Percentiles rank a stretch among this genome's conserved stretches.
phyloP scores from a whole-genome alignment of 2,888 invertebrate genomes.

The Heliconius hortense region DNA sequence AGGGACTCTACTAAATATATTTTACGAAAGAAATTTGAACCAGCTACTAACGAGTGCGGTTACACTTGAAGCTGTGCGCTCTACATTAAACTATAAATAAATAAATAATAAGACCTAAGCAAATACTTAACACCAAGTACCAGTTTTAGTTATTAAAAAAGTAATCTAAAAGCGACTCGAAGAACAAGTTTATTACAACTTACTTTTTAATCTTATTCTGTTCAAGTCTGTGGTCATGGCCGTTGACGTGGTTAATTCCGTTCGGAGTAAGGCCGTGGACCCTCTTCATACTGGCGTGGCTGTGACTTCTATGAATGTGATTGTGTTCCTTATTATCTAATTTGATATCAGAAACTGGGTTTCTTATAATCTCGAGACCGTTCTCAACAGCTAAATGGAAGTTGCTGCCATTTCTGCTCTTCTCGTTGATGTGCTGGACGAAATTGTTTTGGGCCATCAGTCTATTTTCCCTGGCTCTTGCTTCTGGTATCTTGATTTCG shows the following conservation, averaged over 20 bases:
- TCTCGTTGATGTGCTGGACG: constrained; percentile 74
- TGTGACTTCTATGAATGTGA: constrained; percentile 72
- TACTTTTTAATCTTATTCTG: constrained; percentile 68
- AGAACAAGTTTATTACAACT: constrained; percentile 47
- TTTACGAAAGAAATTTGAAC: background rate
- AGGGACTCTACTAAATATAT: background rate
- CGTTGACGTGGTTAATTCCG: constrained; percentile 65
- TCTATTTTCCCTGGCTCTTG: constrained; percentile 74
- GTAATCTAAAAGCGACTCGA: background rate
- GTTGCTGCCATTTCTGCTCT: constrained; percentile 64
- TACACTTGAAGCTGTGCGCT: no score
- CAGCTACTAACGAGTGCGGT: background rate
- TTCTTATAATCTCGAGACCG: constrained; percentile 53
- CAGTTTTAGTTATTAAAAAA: background rate
- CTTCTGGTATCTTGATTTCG: constrained; percentile 81
- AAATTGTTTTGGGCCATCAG: constrained; percentile 77
- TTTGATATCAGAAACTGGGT: constrained; percentile 37
- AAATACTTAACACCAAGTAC: background rate
- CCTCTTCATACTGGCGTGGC: constrained; percentile 74
- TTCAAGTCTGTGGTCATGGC: constrained; percentile 61
- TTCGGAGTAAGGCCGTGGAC: constrained; percentile 66
- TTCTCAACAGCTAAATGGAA: constrained; percentile 71
- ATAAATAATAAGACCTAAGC: background rate
- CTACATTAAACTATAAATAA: no score
- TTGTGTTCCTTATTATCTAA: constrained; percentile 47